Evolutionary conservation across 1,140 invertebrate species (phyloP).

Genomic region (Battus philenor): DNA sequence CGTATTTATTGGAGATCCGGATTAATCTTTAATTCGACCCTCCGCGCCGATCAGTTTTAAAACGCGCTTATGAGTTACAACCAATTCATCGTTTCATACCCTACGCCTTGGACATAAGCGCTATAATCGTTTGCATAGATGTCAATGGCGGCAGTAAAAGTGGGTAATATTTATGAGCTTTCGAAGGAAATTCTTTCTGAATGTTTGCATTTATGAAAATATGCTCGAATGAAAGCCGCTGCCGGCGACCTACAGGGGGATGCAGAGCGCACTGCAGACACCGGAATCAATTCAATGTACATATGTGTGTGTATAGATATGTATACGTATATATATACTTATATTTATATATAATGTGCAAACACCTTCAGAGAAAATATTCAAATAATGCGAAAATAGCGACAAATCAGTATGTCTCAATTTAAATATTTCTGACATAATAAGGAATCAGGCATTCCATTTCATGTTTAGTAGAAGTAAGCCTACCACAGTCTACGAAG

Average conservation of each 20-base stretch:
- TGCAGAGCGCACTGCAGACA: too few relatives aligned
- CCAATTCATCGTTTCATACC: conserved; percentile 23
- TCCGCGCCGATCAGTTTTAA: conserved; percentile 48
- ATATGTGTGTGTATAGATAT: too few relatives aligned
- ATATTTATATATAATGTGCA: too few relatives aligned
- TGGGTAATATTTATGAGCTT: conserved; percentile 73
- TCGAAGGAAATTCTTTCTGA: conserved; percentile 72
- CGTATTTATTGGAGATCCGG: conserved; percentile 69
- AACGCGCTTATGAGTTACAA: conserved; percentile 50
- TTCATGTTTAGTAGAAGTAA: too few relatives aligned
- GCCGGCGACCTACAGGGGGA: conserved; percentile 40
- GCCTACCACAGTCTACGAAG: too few relatives aligned
- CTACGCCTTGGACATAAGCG: conserved; percentile 27
- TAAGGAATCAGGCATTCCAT: too few relatives aligned
- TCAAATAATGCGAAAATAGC: too few relatives aligned
- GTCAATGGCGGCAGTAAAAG: conserved; percentile 51
- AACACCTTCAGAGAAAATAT: too few relatives aligned
- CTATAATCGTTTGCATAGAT: conserved; percentile 21
- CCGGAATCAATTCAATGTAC: too few relatives aligned
- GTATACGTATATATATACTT: too few relatives aligned
- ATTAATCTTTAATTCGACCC: conserved; percentile 72
- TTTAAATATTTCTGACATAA: too few relatives aligned
- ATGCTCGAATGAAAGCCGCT: conserved; percentile 62
- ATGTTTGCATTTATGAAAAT: conserved; percentile 76
- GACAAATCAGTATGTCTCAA: too few relatives aligned